Conservation (phyloP, 1,140 invertebrate genomes). For the Sitodiplosis mosellana region DNA sequence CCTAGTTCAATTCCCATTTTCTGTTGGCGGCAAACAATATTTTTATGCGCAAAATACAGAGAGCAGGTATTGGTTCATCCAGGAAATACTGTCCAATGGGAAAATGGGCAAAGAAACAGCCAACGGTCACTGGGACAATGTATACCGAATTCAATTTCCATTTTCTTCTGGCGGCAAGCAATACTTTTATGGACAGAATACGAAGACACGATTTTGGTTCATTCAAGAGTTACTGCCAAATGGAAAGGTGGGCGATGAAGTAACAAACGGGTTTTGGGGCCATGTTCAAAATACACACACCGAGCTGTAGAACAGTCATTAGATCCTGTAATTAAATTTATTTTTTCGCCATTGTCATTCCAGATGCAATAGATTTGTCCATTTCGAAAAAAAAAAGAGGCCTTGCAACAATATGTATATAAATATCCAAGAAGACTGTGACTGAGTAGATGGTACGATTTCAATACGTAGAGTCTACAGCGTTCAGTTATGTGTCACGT, state of each 20-base stretch:
- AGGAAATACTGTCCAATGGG: neutral
- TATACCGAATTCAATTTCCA: neutral
- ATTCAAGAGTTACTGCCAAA: neutral
- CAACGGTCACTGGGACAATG: neutral
- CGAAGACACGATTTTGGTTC: neutral
- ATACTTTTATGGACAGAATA: neutral
- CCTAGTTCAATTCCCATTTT: neutral
- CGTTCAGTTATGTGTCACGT: no score
- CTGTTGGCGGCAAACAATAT: neutral
- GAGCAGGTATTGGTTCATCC: neutral
- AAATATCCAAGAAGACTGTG: no score
- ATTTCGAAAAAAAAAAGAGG: no score
- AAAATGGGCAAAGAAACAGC: neutral
- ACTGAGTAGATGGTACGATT: no score
- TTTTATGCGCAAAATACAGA: neutral
- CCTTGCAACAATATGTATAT: no score
- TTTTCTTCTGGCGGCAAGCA: neutral
- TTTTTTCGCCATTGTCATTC: no score
- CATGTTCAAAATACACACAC: neutral
- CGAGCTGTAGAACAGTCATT: no score
- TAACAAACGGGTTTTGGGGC: neutral
- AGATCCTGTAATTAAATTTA: no score
- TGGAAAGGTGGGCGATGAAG: neutral
- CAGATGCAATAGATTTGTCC: no score
- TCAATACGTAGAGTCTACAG: no score